Conservation (phyloP, 30 jellyfish, hydroid and myxozoan species). For the Phacellophora camtschatica region DNA sequence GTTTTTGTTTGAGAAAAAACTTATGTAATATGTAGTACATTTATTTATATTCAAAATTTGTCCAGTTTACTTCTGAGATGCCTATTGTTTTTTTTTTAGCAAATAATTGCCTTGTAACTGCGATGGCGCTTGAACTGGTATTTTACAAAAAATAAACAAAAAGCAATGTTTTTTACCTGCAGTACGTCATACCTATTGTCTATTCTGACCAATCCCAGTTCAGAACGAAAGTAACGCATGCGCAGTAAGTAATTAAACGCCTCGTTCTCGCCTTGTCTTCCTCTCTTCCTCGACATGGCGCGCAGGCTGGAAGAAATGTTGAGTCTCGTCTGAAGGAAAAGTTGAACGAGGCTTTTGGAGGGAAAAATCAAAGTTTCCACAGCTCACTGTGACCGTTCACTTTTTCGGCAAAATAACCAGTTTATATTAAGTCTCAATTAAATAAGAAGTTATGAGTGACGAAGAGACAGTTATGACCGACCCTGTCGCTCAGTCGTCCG, state of each 20-base stretch:
- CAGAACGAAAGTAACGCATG: neutral
- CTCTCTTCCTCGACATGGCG: constrained; percentile 91
- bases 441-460: neutral
- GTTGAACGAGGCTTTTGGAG: constrained; percentile 81
- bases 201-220: constrained; percentile 28
- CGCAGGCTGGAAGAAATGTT: constrained; percentile 41
- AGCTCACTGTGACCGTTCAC: neutral
- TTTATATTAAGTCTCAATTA: neutral
- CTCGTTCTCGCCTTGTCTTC: constrained; percentile 77
- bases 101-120: neutral
- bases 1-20: no score
- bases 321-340: constrained; percentile 76
- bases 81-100: neutral
- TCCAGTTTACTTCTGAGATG: no score
- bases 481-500: neutral
- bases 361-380: constrained; percentile 55
- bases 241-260: constrained; percentile 53
- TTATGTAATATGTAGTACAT: no score
- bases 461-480: neutral
- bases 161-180: constrained; percentile 25
- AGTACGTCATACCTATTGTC: constrained; percentile 43
- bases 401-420: neutral
- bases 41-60: no score
- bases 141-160: neutral
- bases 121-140: neutral